Base-by-base conservation (phyloP, 1,140 invertebrate species). In the Hyposmocoma kahamanoa region DNA sequence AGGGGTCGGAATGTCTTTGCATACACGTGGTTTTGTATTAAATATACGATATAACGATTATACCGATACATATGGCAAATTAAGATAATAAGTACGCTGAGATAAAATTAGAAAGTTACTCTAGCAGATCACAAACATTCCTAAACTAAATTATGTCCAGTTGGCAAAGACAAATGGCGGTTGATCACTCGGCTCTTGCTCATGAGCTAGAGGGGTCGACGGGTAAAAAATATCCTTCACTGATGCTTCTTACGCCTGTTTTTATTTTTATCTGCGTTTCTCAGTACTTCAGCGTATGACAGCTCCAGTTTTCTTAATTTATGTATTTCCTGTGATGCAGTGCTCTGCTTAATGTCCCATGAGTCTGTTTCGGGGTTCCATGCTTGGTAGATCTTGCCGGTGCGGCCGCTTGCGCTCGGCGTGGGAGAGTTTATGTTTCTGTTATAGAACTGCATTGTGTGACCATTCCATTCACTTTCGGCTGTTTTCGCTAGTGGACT, bases 241-340 rank as follows among this genome's bases (percentile, higher is more conserved):
- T 87, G 86, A 51, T 87, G 84, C 58, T 82, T 87, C 54, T 86
- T 86, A 58, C 86, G 81, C 61, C 86, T 72, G 39, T 57, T 61
- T 57, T 86, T 87, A 30, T 74, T 86, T 66, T 87, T 87, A 58
- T 92, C 92, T 30, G 91, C 90, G 68, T 91, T 91, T 42, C 92
- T 89, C 9, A 96, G 80, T 2, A 91, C 94, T 73, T 96, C 94
- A 0, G 94, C 94, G 68, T 96, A 96, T 2, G 93, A 93, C 66
- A 93, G 89, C 58, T 96, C 94, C 20, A 96, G 79, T 57, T 92
- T 90, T 70, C 92, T 92, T 34, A 96, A 79, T 62, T 92, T 93
- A 53, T 94, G 91, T 8, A 95, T 90, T 56, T 95, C 93, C 61
- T 94, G 92, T 0, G 93, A 94, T 2, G 93, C 93, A 8, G 90